Evolutionary conservation across 35 echinoderm and acorn worm genomes (phyloP), one percentile per base, ranked within the genome.

Genomic region (Heliocidaris tuberculata): DNA sequence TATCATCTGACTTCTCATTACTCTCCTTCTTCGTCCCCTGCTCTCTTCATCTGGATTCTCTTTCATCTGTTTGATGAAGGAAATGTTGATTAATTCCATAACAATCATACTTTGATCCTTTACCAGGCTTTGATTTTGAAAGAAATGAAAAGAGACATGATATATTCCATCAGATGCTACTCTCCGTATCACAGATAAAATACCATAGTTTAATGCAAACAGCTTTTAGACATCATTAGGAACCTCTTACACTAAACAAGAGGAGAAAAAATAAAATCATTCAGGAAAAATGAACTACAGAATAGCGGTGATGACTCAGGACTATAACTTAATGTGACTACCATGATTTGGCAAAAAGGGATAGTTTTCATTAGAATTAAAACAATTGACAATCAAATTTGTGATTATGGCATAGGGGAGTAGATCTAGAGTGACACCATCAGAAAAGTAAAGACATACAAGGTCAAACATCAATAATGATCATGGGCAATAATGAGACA

Each of bases 1-100:
- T 78, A 78, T 78, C 65, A 78, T 78, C 65, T 78, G 65, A 78
- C 65, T 78, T 78, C 65, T 78, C 65, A 78, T 78, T 78, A 78
- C 27, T 24, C 27, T 27, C 4, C 65, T 24, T 78, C 65, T 78
- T 5, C 27, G 21, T 78, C 21, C 65, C 65, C 65, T 78, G 17
- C 65, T 78, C 65, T 78, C 27, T 78, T 78, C 65, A 78, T 78
- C 4, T 78, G 65, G n/a, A n/a, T n/a, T 19, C 65, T 78, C 21
- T 78, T 27, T 78, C 65, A 78, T 78, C 65, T 78, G 65, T 78
- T 78, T 78, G 65, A 78, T 78, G 65, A 78, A 78, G 65, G 21
- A 78, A 78, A 78, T n/a, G 19, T 19, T 78, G 65, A n/a, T 78
- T 78, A 78, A 78, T 29, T 78, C 65, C 65, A 78, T 78, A n/a